Conservation (phyloP, 2,113 vertebrate genomes). For the Rafetus swinhoei region DNA sequence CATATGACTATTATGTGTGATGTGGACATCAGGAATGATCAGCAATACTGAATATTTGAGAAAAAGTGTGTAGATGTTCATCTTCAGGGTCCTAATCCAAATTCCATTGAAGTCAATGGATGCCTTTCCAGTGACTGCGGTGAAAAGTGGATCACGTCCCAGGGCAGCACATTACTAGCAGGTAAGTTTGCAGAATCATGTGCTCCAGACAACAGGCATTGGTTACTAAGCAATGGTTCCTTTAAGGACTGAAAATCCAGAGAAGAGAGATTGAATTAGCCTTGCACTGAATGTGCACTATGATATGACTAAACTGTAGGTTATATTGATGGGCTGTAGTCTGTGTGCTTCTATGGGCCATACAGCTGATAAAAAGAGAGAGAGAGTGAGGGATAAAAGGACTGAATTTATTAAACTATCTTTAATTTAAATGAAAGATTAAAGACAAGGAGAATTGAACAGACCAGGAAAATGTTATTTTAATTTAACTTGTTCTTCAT, state of each 20-base stretch:
- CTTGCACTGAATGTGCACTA: background rate
- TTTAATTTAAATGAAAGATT: constrained; percentile 31
- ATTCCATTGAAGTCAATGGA: accelerated
- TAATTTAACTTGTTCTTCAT: background rate
- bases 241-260: background rate
- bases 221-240: background rate
- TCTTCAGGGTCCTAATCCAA: background rate
- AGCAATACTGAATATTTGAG: background rate
- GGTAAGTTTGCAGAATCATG: accelerated
- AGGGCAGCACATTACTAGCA: accelerated
- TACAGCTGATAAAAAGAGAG: background rate
- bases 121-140: background rate
- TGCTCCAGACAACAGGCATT: background rate
- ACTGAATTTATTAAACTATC: background rate
- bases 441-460: constrained; percentile 29
- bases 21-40: background rate
- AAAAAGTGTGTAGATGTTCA: background rate
- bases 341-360: background rate
- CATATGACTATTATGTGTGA: background rate
- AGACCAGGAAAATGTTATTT: background rate
- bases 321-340: accelerated
- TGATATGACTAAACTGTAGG: background rate
- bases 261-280: background rate
- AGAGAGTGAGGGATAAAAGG: background rate
- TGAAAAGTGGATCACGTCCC: background rate